Evolutionary conservation across 2,888 invertebrate species (phyloP).

Genomic region (Lacanobia oleracea): DNA sequence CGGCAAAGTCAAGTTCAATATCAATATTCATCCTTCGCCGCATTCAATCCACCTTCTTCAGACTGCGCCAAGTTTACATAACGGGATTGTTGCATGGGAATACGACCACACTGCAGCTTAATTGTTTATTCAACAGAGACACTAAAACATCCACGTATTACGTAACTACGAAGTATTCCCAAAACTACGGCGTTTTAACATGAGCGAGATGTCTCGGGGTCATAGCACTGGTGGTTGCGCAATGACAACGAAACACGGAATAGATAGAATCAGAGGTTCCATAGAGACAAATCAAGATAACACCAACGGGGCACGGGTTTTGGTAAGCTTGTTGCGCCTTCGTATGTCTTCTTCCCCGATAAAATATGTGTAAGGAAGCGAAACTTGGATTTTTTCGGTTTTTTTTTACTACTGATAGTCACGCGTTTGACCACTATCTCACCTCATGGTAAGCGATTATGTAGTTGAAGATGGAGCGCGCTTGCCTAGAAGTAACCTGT

Average conservation of each 20-base stretch:
- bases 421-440: too few species aligned
- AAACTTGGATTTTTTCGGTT: too few species aligned
- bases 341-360: too few species aligned
- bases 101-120: not conserved
- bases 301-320: not conserved
- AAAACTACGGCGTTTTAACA: conserved; percentile 52
- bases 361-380: too few species aligned
- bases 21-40: conserved; percentile 41
- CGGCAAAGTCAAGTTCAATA: conserved; percentile 38
- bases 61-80: conserved; percentile 36
- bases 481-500: too few species aligned
- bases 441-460: too few species aligned
- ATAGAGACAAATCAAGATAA: conserved; percentile 6
- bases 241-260: conserved; percentile 42
- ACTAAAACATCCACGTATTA: conserved; percentile 38
- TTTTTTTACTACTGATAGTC: too few species aligned
- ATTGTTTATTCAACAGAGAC: conserved; percentile 41
- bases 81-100: conserved; percentile 47
- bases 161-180: conserved; percentile 47
- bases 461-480: too few species aligned
- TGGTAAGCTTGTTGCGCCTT: not conserved
- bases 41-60: conserved; percentile 15
- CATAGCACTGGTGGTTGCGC: conserved; percentile 59
- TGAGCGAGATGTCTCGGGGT: conserved; percentile 56
- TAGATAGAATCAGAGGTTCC: conserved; percentile 35